These are phyloP conservation scores for Thunnus thynnus DNA, from an alignment of 2,113 vertebrate genomes.

Conservation along the genomic window DNA sequence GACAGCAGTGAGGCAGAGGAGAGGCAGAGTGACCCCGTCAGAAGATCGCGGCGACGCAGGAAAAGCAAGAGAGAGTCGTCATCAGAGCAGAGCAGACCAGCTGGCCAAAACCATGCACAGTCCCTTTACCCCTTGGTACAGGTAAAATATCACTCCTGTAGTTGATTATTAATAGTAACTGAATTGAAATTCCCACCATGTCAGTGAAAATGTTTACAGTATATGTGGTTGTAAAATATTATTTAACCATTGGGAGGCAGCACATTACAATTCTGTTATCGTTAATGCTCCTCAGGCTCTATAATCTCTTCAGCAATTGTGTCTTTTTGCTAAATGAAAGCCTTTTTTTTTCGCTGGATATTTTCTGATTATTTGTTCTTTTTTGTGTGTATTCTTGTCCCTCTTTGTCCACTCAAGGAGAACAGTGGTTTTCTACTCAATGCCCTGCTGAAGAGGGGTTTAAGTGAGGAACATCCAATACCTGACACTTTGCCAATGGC, in stretches of 20 bases:
- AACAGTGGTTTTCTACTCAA: slow-evolving; percentile 79
- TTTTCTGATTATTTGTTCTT: background rate
- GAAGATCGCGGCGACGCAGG: slow-evolving; percentile 87
- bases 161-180: background rate
- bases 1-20: slow-evolving; percentile 95
- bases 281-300: background rate
- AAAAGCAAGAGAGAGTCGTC: slow-evolving; percentile 83
- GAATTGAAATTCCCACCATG: background rate
- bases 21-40: slow-evolving; percentile 77
- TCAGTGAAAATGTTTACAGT: background rate
- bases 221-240: slow-evolving; percentile 11
- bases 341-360: background rate
- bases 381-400: slow-evolving; percentile 9
- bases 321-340: background rate
- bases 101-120: slow-evolving; percentile 57
- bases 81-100: slow-evolving; percentile 76
- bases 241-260: slow-evolving; percentile 61
- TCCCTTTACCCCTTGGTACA: slow-evolving; percentile 67
- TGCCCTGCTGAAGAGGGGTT: slow-evolving; percentile 74
- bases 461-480: slow-evolving; percentile 73
- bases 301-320: background rate
- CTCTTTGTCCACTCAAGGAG: slow-evolving; percentile 64
- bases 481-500: slow-evolving; percentile 42
- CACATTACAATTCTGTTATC: slow-evolving; percentile 8
- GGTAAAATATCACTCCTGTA: slow-evolving; percentile 45